A percentile compares a stretch with the other conserved stretches of the same genome.
Evolutionary conservation across 2,113 vertebrate genomes (phyloP).

Genomic region (Delphinapterus leucas): DNA sequence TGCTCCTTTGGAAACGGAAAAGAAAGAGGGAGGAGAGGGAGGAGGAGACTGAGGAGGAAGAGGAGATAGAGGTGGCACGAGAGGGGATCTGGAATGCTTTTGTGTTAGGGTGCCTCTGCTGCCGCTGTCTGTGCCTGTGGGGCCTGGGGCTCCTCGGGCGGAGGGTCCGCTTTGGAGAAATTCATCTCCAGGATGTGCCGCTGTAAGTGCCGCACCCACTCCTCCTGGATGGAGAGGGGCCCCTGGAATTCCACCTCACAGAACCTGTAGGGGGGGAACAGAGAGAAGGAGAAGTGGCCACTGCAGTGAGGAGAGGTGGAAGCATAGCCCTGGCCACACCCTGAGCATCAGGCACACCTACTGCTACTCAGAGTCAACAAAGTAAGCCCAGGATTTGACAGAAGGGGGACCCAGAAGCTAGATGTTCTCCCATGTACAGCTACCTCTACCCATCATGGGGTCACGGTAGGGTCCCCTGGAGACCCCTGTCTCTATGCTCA

Average conservation of each 20-base stretch:
- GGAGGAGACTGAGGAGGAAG: constrained; percentile 2
- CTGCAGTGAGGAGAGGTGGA: neutral
- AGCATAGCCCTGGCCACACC: neutral
- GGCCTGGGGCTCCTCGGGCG: constrained; percentile 76
- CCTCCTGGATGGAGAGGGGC: constrained; percentile 95
- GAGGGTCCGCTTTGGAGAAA: constrained; percentile 88
- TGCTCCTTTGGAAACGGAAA: constrained; percentile 78
- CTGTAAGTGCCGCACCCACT: constrained; percentile 96
- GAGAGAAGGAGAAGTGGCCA: neutral
- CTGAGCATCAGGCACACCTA: neutral
- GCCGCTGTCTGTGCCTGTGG: constrained; percentile 73
- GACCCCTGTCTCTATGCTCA: neutral
- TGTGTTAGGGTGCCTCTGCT: constrained; percentile 75
- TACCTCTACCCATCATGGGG: neutral
- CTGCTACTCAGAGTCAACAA: neutral
- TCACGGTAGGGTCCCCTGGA: neutral
- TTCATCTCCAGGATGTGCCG: constrained; percentile 97
- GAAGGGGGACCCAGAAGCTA: neutral
- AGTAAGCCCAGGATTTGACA: neutral
- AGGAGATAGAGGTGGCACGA: constrained; percentile 42
- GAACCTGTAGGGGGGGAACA: constrained; percentile 85
- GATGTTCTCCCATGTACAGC: neutral
- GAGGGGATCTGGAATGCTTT: constrained; percentile 71
- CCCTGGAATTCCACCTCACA: constrained; percentile 97
- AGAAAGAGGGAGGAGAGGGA: constrained; percentile 39